phyloP scores from a whole-genome alignment of 1,140 invertebrate species.

The Hycleus phaleratus region DNA sequence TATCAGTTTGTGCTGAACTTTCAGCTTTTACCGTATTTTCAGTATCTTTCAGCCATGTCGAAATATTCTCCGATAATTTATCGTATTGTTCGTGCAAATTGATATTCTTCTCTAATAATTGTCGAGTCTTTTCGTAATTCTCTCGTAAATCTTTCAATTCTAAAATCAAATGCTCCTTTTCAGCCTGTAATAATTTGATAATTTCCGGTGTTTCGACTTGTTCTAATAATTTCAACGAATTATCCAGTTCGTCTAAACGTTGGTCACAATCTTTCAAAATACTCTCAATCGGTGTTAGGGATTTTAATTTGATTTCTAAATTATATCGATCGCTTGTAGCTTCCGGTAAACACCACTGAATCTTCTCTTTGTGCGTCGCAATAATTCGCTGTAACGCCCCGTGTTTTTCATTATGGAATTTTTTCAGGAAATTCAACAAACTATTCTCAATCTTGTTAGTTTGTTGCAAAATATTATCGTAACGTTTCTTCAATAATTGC shows the following conservation, averaged over 20 bases:
- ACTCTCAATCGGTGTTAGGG: slow-evolving; percentile 67
- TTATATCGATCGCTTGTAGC: slow-evolving; percentile 82
- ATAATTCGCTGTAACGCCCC: slow-evolving; percentile 72
- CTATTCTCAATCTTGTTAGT: slow-evolving; percentile 75
- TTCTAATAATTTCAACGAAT: slow-evolving; percentile 57
- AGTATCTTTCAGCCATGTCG: slow-evolving; percentile 78
- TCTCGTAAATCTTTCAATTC: slow-evolving; percentile 63
- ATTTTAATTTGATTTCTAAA: slow-evolving; percentile 82
- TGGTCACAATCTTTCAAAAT: slow-evolving; percentile 61
- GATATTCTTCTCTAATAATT: slow-evolving; percentile 62
- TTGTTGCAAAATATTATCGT: slow-evolving; percentile 63
- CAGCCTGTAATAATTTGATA: slow-evolving; percentile 52
- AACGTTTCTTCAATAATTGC: slow-evolving; percentile 66
- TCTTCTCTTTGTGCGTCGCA: slow-evolving; percentile 74
- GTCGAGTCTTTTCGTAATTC: slow-evolving; percentile 60
- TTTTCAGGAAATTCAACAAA: slow-evolving; percentile 73
- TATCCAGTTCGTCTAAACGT: slow-evolving; percentile 57
- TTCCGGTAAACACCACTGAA: slow-evolving; percentile 86
- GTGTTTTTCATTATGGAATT: slow-evolving; percentile 80
- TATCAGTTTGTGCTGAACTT: slow-evolving; percentile 59
- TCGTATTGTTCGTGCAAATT: slow-evolving; percentile 77
- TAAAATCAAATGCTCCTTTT: slow-evolving; percentile 54
- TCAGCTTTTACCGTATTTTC: slow-evolving; percentile 72
- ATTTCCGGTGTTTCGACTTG: slow-evolving; percentile 61
- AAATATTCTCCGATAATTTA: slow-evolving; percentile 62